Evolutionary conservation across 2,888 invertebrate genomes (phyloP).

Genomic region (Caenorhabditis sinica): DNA sequence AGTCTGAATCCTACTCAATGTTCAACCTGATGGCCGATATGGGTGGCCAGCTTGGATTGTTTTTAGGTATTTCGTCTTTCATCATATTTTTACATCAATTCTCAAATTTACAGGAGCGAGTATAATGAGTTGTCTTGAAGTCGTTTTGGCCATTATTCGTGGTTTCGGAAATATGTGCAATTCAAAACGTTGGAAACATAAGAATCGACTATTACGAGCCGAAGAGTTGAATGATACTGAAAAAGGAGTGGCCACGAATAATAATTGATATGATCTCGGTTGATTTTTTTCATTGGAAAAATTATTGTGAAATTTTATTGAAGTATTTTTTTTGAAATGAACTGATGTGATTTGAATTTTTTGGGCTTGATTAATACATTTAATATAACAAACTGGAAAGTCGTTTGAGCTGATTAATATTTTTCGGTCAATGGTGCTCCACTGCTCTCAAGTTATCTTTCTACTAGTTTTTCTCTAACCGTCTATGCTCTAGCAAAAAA

Average conservation of each 20-base stretch:
- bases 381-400: too few species aligned
- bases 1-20: conserved; percentile 80
- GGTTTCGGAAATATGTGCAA: conserved; percentile 69
- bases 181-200: conserved; percentile 37
- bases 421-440: too few species aligned
- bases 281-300: not conserved
- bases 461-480: too few species aligned
- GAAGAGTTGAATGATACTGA: conserved; percentile 50
- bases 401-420: too few species aligned
- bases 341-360: conserved; percentile 24
- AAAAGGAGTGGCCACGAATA: conserved; percentile 42
- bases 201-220: conserved; percentile 47
- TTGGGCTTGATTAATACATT: too few species aligned
- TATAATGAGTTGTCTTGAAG: conserved; percentile 76
- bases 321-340: conserved; percentile 9
- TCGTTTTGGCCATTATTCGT: conserved; percentile 72
- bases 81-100: not conserved
- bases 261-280: conserved; percentile 31
- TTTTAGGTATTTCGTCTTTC: conserved; percentile 72
- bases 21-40: conserved; percentile 82
- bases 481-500: too few species aligned
- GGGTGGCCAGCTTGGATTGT: conserved; percentile 82
- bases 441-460: too few species aligned
- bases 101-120: conserved; percentile 68
- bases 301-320: not conserved